Base-by-base conservation (phyloP, 2,888 invertebrate species). In the Scrobipalpa atriplicella region DNA sequence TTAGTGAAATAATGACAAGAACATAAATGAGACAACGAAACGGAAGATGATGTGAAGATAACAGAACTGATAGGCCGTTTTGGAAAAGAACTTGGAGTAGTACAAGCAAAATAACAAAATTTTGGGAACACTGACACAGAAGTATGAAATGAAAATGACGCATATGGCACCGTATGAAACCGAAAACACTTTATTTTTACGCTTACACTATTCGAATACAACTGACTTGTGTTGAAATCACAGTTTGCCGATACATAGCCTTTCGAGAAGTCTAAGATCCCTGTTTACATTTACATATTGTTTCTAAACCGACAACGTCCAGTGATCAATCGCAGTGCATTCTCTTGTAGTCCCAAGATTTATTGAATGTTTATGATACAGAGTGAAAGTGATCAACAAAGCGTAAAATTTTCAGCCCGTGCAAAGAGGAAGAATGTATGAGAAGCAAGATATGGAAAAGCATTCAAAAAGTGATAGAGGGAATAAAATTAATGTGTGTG, bases 61-160 rank as follows among this genome's bases (percentile, higher is more conserved):
- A 85, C 77, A 82, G 81, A 91, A 92, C 87, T 88, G 89, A 92
- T 92, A 92, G 93, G 92, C 91, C 93, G 92, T 93, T 94, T 93
- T 94, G 93, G 93, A 92, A 91, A 91, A 86, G 77, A 92, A 88
- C 78, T 84, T 78, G 84, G 85, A 85, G 82, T 76, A 81, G 78
- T 85, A 86, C 82, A 90, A 89, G 91, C 91, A 89, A 90, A 87
- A 81, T 79, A 90, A 92, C 76, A 77, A 81, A 86, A 86, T 73
- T 76, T 78, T 78, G 79, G 83, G 84, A 84, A 86, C 83, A 83
- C 78, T 85, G 84, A 85, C 85, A 80, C 80, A 79, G 77, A 79
- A 79, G 72, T 80, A 88, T 86, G 86, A 77, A 73, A 87, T 89
- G 89, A 81, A 69, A 68, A 85, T 89, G 86, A 78, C 75, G 74